Base-by-base conservation (phyloP, 2,113 vertebrate species). In the Atlantisia rogersi region DNA sequence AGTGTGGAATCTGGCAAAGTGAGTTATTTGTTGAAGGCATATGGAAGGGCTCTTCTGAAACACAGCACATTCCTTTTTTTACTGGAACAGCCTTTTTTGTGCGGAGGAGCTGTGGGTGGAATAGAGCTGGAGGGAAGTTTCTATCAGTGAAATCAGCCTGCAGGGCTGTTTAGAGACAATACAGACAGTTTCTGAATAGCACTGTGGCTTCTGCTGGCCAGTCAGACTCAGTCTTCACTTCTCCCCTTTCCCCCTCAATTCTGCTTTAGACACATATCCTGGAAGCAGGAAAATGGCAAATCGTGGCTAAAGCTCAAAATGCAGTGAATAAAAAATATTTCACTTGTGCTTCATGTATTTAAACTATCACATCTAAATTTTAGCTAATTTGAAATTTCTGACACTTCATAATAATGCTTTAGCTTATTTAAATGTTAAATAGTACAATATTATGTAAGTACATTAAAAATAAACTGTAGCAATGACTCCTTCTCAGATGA, bases 401-500 rank as follows among this genome's bases (percentile, higher is more conserved):
- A 29, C 67, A 35, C 74, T 91, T 89, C 35, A 37, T 62, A 73
- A 87, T 87, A 91, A 39, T 58, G n/a, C 78, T 76, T 87, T 46
- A 63, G 46, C 86, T 70, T 73, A 80, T 87, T 95, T 64, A 89
- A 95, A 75, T 87, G 48, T 73, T 88, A 84, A 94, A 84, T 95
- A 91, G 92, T 96, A 94, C 91, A 95, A 76, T 95, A 75, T 96
- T 94, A 96, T 95, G 29, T 96, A 96, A 96, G 94, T 80, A 94
- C 56, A 56, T 93, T 93, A 96, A 96, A 96, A 96, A 97, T 97
- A 97, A 94, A 81, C 92, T 84, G 86, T 91, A 96, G 94, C 94
- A 95, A 11, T 95, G 92, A 96, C 94, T 95, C 86, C 86, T 91
- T 83, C 94, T 96, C 96, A 94, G 91, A 95, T 94, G 86, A 84